Percentiles rank a stretch among this genome's conserved stretches.
phyloP scores from a whole-genome alignment of 2,888 invertebrate species.

The Netelia inedita region DNA sequence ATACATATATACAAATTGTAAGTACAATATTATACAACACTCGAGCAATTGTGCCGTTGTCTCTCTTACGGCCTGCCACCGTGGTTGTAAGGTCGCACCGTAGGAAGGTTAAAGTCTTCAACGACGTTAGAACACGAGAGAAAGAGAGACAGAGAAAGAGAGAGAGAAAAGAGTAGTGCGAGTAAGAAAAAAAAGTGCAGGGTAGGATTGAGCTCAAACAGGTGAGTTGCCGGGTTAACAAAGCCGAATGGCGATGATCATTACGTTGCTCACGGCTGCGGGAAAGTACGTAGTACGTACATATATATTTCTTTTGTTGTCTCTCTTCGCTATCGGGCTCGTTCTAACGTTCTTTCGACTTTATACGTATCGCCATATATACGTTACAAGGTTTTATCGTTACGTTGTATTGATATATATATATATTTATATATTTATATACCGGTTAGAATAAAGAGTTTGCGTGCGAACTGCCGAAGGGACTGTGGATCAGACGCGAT shows the following conservation, averaged over 20 bases:
- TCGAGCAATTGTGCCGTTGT: not conserved
- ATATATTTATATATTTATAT: conserved; percentile 43
- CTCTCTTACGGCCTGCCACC: not conserved
- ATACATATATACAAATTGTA: not conserved
- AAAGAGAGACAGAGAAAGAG: conserved; percentile 17
- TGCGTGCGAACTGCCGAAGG: conserved; percentile 71
- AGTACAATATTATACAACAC: not conserved
- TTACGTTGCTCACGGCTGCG: conserved; percentile 19
- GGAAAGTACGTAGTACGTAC: conserved; percentile 1
- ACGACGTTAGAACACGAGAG: not conserved
- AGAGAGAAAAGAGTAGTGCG: conserved; percentile 4
- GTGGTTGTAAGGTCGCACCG: conserved; percentile 64
- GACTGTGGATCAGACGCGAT: conserved; percentile 68
- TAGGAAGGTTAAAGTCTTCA: conserved; percentile 68
- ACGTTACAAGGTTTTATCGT: conserved; percentile 2
- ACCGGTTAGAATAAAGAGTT: conserved; percentile 44
- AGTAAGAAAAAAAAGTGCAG: conserved; percentile 11
- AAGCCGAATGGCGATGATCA: conserved; percentile 26
- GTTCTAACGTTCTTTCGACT: conserved; percentile 3
- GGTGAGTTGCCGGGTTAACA: conserved; percentile 30
- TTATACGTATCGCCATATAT: conserved; percentile 2
- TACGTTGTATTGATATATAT: conserved; percentile 30
- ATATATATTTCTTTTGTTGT: conserved; percentile 1
- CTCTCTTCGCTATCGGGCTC: not conserved
- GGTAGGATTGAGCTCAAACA: not conserved